Conservation (phyloP, 2,888 invertebrate species). For the Pseudococcus jackbeardsleyi region DNA sequence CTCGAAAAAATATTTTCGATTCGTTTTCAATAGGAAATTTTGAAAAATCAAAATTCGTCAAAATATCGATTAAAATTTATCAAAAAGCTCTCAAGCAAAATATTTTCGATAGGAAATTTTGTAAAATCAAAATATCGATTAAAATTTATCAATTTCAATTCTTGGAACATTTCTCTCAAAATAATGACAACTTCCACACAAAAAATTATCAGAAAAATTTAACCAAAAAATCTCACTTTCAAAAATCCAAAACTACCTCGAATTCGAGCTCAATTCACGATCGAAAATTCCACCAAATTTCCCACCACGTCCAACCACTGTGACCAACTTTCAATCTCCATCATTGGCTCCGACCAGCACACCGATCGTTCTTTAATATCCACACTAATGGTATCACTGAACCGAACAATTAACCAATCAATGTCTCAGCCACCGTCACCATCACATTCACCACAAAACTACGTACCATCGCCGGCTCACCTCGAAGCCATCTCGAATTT, state of each 20-base stretch:
- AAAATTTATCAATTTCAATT: too few species aligned
- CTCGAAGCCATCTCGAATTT: background rate
- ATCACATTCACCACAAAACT: background rate
- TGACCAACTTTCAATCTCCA: background rate
- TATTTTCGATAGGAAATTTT: too few species aligned
- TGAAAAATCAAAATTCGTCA: too few species aligned
- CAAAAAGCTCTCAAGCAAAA: too few species aligned
- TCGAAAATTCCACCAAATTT: background rate
- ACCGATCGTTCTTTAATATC: background rate
- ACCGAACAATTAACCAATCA: conserved; percentile 49
- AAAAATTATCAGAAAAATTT: background rate
- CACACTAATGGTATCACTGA: conserved; percentile 32
- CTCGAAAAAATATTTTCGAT: too few species aligned
- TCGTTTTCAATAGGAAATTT: too few species aligned
- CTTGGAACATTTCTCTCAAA: too few species aligned
- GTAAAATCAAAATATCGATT: too few species aligned
- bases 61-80: too few species aligned
- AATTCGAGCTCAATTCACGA: background rate
- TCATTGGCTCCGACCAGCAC: background rate
- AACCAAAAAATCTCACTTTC: background rate
- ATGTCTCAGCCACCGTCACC: background rate
- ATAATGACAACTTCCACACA: too few species aligned
- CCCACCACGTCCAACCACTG: background rate
- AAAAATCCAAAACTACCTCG: background rate
- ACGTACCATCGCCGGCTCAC: background rate